phyloP scores from a whole-genome alignment of 2,888 invertebrate genomes.

The Leucophenga montana region DNA sequence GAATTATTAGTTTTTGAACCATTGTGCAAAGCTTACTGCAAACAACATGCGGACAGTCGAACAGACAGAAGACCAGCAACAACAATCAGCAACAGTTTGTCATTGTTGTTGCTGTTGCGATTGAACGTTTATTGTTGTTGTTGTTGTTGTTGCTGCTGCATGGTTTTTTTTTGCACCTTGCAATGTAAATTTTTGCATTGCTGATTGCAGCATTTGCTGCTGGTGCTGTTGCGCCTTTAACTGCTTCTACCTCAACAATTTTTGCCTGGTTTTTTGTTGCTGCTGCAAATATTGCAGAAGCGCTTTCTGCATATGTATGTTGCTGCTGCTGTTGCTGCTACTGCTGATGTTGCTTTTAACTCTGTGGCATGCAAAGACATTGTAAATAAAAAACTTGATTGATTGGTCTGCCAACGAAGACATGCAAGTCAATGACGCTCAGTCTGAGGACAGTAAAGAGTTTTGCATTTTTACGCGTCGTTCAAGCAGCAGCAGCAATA shows the following conservation, averaged over 20 bases:
- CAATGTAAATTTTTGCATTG: constrained; percentile 6
- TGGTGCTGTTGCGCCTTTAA: background rate
- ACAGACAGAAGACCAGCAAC: background rate
- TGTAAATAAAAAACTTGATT: constrained; percentile 59
- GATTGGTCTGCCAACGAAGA: constrained; percentile 5
- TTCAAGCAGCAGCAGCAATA: too few species aligned
- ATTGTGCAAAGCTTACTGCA: too few species aligned
- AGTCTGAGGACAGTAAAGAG: background rate
- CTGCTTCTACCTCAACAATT: too few species aligned
- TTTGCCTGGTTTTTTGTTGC: constrained; percentile 20
- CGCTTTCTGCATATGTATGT: background rate
- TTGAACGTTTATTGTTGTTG: background rate
- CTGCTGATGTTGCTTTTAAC: background rate
- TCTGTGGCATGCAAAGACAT: constrained; percentile 56
- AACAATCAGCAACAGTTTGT: constrained; percentile 12
- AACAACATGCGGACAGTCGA: background rate
- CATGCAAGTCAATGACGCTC: background rate
- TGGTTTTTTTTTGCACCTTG: constrained; percentile 21
- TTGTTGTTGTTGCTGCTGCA: background rate
- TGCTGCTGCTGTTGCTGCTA: constrained; percentile 5
- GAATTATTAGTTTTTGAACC: too few species aligned
- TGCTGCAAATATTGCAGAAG: too few species aligned
- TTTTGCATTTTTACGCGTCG: constrained; percentile 26
- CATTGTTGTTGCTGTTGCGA: constrained; percentile 11
- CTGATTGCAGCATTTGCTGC: constrained; percentile 14